Base-by-base conservation (phyloP, 2,113 vertebrate genomes). In the Theristicus caerulescens region DNA sequence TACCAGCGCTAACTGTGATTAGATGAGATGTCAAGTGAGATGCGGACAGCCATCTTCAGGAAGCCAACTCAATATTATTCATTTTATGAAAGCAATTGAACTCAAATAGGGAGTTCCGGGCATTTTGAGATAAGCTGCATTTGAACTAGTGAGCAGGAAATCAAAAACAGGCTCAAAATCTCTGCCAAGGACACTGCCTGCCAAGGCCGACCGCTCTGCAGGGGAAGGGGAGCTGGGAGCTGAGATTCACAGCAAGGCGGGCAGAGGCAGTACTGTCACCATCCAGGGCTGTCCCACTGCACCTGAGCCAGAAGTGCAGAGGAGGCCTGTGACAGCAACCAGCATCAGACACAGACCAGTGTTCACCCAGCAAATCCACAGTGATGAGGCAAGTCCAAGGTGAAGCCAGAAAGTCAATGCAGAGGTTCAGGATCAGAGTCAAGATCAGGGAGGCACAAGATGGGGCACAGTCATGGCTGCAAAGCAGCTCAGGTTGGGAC, bases 291-390 rank as follows among this genome's bases (percentile, higher is more conserved):
- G 54, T 21, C 18, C 32, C 47, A 36, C 16, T 31, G 42, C 22
- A n/a, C 31, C 15, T 1, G 2, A 86, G 42, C 47, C 44, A 84
- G 27, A 66, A 69, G 16, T 25, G 25, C 40, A 46, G 16, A 81
- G 40, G 36, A 62, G 20, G 34, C 6, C 26, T 19, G 6, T 38
- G 13, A 70, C 6, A 51, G 16, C 31, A 58, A 18, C n/a, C 32
- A 73, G 17, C 24, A 82, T 25, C 54, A 84, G n/a, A 29, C 24
- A 34, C 32, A 73, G 65, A 70, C 5, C 36, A 65, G 12, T 1
- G 3, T 54, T 72, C 42, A 86, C 11, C 25, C 36, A 3, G 1
- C 17, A 90, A 61, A 74, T 22, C 31, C 2, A 2, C 1, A 0
- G 26, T 14, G 27, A 27, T 36, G 13, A 83, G 31, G 32, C 27